These are phyloP conservation scores for Aleiodes alternator DNA, from an alignment of 2,888 invertebrate genomes.

Conservation along the genomic window DNA sequence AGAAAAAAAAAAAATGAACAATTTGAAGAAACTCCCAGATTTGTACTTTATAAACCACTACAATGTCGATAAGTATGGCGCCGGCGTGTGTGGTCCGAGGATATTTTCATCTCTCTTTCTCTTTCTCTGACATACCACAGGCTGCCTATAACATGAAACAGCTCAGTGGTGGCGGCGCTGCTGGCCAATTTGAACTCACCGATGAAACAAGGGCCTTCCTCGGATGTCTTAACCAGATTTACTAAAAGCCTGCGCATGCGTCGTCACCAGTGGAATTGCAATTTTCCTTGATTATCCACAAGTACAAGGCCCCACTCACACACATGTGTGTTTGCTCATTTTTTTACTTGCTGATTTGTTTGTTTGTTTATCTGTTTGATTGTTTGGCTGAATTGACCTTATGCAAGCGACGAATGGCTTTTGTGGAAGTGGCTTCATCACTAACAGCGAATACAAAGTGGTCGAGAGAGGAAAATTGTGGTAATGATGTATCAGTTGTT, in stretches of 20 bases:
- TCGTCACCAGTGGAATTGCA: constrained; percentile 51
- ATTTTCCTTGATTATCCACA: constrained; percentile 48
- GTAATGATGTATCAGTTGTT: constrained; percentile 52
- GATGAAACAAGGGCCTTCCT: constrained; percentile 7
- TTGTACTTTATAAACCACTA: not conserved
- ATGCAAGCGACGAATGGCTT: not conserved
- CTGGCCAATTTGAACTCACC: constrained; percentile 52
- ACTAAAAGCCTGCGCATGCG: constrained; percentile 63
- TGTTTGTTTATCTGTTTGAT: too few relatives aligned
- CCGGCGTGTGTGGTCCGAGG: constrained; percentile 74
- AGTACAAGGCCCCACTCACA: not conserved
- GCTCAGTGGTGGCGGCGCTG: constrained; percentile 59
- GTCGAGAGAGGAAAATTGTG: constrained; percentile 53
- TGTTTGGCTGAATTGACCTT: constrained; percentile 37
- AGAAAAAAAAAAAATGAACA: not conserved
- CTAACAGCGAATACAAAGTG: constrained; percentile 52
- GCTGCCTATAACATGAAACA: constrained; percentile 54
- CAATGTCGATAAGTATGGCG: constrained; percentile 65
- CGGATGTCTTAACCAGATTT: constrained; percentile 71
- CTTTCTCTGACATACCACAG: constrained; percentile 64
- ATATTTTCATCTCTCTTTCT: constrained; percentile 6
- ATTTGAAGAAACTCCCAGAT: not conserved
- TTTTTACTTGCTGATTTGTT: too few relatives aligned
- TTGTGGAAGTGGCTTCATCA: constrained; percentile 16
- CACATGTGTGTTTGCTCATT: too few relatives aligned